Percentiles rank a stretch among this genome's conserved stretches.
These are phyloP conservation scores for Triplophysa rosa DNA, from an alignment of 2,113 vertebrate genomes.

Conservation along the genomic window DNA sequence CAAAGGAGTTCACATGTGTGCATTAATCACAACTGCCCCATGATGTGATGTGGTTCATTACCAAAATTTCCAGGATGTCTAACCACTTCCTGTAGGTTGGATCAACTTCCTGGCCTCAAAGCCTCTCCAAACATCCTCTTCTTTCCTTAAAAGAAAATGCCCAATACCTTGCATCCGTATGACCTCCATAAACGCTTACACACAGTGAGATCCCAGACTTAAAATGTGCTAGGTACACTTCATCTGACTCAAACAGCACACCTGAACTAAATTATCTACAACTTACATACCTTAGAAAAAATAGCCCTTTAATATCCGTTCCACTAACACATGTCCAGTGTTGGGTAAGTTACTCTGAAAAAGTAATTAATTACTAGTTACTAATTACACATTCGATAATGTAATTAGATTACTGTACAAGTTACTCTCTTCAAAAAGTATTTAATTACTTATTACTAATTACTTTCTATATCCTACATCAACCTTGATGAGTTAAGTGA, in stretches of 20 bases:
- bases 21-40: background rate
- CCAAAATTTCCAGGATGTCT: constrained; percentile 45
- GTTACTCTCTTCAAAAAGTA: too few species aligned
- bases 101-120: constrained; percentile 56
- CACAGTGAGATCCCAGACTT: constrained; percentile 27
- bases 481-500: too few species aligned
- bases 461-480: too few species aligned
- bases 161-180: constrained; percentile 16
- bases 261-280: constrained; percentile 32
- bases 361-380: too few species aligned
- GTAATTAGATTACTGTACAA: too few species aligned
- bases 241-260: constrained; percentile 27
- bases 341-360: too few species aligned
- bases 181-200: constrained; percentile 18
- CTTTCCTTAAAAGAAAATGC: constrained; percentile 14
- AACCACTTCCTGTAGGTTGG: constrained; percentile 42
- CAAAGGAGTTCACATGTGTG: constrained; percentile 23
- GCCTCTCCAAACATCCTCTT: constrained; percentile 38
- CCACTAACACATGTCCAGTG: background rate
- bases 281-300: constrained; percentile 10
- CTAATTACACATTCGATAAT: too few species aligned
- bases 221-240: constrained; percentile 13
- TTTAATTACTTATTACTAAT: too few species aligned
- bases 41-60: constrained; percentile 32
- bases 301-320: background rate